These are phyloP conservation scores for Chelonoidis abingdonii DNA, from an alignment of 2,113 vertebrate species.

Conservation along the genomic window DNA sequence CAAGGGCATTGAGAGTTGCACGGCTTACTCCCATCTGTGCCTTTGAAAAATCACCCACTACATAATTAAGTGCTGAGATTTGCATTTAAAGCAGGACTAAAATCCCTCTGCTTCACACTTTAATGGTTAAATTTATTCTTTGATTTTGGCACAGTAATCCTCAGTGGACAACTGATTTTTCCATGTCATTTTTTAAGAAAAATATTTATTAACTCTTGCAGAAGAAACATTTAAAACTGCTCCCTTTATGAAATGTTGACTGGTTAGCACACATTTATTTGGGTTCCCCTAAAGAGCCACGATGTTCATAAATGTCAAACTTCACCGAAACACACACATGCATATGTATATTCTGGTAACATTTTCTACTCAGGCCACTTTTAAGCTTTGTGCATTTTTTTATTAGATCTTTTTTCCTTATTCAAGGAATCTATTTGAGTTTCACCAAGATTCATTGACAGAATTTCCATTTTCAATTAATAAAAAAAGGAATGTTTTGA, in stretches of 20 bases:
- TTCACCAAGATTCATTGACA: neutral
- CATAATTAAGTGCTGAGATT: neutral
- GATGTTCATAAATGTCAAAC: neutral
- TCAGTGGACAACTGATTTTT: neutral
- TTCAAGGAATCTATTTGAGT: neutral
- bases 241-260: neutral
- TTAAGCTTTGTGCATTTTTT: no score
- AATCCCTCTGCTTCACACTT: neutral
- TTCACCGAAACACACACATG: neutral
- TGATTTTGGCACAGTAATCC: neutral
- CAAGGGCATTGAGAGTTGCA: neutral
- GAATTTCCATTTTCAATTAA: constrained; percentile 19
- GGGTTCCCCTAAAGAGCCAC: neutral
- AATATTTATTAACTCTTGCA: neutral
- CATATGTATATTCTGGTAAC: neutral
- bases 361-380: neutral
- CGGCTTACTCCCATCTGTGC: neutral
- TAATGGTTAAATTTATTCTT: neutral
- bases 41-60: neutral
- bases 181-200: neutral
- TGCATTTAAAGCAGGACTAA: neutral
- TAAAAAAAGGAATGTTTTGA: constrained; percentile 1
- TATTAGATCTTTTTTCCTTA: neutral
- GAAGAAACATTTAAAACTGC: neutral
- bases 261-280: neutral